These are phyloP conservation scores for Exephanes ischioxanthus DNA, from an alignment of 2,888 invertebrate species.

Conservation along the genomic window DNA sequence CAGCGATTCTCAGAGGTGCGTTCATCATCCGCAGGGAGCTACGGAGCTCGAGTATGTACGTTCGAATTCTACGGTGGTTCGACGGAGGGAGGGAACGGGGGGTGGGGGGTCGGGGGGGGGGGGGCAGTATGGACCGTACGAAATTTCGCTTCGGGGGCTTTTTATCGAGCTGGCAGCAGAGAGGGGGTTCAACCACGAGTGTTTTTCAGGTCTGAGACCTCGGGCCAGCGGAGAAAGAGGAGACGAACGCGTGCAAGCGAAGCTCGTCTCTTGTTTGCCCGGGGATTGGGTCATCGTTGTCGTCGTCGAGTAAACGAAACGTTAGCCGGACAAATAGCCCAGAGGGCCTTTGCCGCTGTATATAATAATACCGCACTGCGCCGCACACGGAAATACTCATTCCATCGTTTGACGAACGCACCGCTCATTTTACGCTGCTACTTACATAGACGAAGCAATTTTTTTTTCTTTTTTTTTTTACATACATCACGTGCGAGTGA, in stretches of 20 bases:
- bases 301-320: slow-evolving; percentile 72
- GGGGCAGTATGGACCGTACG: slow-evolving; percentile 21
- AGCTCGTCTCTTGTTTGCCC: slow-evolving; percentile 67
- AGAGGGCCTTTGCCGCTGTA: slow-evolving; percentile 52
- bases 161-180: slow-evolving; percentile 13
- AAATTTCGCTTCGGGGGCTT: slow-evolving; percentile 42
- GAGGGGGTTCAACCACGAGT: slow-evolving; percentile 33
- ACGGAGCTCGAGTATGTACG: neutral
- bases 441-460: slow-evolving; percentile 13
- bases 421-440: slow-evolving; percentile 21
- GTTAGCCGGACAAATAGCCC: slow-evolving; percentile 72
- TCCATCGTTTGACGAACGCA: slow-evolving; percentile 40
- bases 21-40: slow-evolving; percentile 50
- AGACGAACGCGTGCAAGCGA: slow-evolving; percentile 45
- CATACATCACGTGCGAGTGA: neutral
- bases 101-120: neutral
- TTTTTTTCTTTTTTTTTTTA: neutral
- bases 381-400: slow-evolving; percentile 19
- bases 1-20: slow-evolving; percentile 59
- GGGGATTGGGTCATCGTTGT: slow-evolving; percentile 72
- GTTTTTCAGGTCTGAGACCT: slow-evolving; percentile 36
- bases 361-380: slow-evolving; percentile 31
- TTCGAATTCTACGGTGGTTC: slow-evolving; percentile 43
- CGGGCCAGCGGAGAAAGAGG: slow-evolving; percentile 5
- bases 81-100: slow-evolving; percentile 7